These are phyloP conservation scores for Corythornis madagascariensis DNA, from an alignment of 2,113 vertebrate species.

Conservation along the genomic window DNA sequence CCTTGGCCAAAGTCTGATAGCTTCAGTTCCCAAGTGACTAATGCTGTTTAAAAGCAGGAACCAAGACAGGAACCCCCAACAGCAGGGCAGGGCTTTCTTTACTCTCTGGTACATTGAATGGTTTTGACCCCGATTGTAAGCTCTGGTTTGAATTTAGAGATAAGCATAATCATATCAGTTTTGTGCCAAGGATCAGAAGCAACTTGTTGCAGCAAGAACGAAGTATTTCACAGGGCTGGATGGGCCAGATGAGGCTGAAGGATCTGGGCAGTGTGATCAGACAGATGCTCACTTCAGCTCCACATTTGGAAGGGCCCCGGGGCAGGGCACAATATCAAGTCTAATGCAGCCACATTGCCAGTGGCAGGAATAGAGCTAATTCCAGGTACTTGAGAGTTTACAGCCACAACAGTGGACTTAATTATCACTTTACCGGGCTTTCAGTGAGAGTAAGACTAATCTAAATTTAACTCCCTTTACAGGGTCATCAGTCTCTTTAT, in stretches of 20 bases:
- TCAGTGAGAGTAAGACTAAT: conserved; percentile 64
- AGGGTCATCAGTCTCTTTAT: conserved; percentile 65
- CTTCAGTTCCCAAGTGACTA: background rate
- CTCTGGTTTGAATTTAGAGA: background rate
- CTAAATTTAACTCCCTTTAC: conserved; percentile 58
- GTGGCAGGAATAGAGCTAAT: conserved; percentile 10
- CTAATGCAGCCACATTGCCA: background rate
- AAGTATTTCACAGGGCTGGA: background rate
- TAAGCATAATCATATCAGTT: background rate
- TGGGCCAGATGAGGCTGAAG: background rate
- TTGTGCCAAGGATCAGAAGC: background rate
- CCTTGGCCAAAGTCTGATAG: background rate
- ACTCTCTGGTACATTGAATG: background rate
- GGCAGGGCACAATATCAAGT: background rate
- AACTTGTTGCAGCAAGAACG: background rate
- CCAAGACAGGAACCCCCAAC: background rate
- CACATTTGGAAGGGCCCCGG: fast-evolving
- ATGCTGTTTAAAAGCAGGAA: background rate
- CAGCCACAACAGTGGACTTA: conserved; percentile 66
- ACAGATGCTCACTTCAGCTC: background rate
- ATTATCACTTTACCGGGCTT: conserved; percentile 66
- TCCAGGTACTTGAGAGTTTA: conserved; percentile 52
- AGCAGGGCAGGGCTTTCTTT: background rate
- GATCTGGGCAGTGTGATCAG: fast-evolving
- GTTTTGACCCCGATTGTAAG: background rate